Conservation (phyloP, 2,888 invertebrate species). For the Drosophila neutralis region DNA sequence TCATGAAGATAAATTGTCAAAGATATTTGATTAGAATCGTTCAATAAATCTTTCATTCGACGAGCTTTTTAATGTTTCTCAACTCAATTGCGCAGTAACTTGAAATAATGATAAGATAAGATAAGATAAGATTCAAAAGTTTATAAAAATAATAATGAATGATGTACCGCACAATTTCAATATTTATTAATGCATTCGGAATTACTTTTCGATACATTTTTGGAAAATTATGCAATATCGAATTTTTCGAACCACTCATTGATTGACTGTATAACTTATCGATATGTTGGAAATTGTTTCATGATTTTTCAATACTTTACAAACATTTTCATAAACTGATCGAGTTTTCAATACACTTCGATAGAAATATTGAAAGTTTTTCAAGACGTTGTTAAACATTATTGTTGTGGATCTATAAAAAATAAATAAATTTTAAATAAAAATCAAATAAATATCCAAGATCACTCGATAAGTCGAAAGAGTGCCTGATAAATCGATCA, state of each 20-base stretch:
- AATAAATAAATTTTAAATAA: not conserved
- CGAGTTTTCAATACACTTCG: not conserved
- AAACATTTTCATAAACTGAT: not conserved
- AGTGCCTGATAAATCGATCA: not conserved
- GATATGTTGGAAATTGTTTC: accelerated
- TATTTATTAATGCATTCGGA: not conserved
- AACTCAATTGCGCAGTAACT: not conserved
- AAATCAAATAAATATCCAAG: not conserved
- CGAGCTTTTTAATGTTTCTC: not conserved
- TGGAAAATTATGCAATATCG: not conserved
- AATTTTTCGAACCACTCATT: not conserved
- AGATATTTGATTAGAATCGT: not conserved
- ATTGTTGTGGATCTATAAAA: not conserved
- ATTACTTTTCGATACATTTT: not conserved
- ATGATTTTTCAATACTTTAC: not conserved
- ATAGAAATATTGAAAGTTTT: too few species aligned
- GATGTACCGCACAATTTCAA: not conserved
- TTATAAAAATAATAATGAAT: not conserved
- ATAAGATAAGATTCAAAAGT: not conserved
- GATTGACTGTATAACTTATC: not conserved
- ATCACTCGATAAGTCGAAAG: not conserved
- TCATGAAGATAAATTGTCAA: not conserved
- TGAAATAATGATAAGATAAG: not conserved
- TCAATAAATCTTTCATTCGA: not conserved
- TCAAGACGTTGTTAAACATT: not conserved